A percentile compares a stretch with the other conserved stretches of the same genome.
Evolutionary conservation across 1,140 invertebrate species (phyloP).

Genomic region (Parapsyche elsis): DNA sequence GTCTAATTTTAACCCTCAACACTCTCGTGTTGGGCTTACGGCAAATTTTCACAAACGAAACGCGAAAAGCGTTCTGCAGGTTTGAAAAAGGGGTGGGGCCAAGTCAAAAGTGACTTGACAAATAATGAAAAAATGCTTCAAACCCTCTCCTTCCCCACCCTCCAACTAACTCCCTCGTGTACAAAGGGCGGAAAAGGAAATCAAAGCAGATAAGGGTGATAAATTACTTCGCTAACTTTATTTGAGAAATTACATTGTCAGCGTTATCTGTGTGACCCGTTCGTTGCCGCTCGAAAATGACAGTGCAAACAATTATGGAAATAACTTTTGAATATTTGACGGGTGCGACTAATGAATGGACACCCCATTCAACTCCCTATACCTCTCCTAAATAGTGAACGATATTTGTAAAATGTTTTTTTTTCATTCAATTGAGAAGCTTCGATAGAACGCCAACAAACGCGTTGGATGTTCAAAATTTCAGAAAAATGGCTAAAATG

Average conservation of each 20-base stretch:
- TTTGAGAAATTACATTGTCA: slow-evolving; percentile 55
- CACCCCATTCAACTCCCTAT: background rate
- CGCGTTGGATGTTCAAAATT: too few species aligned
- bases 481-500: too few species aligned
- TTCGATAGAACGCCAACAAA: too few species aligned
- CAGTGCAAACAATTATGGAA: slow-evolving; percentile 53
- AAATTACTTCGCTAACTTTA: slow-evolving; percentile 55
- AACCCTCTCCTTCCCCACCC: too few species aligned
- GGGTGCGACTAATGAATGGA: slow-evolving; percentile 31
- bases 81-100: background rate
- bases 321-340: slow-evolving; percentile 44
- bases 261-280: slow-evolving; percentile 34
- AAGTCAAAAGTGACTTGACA: slow-evolving; percentile 35
- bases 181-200: slow-evolving; percentile 33
- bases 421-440: background rate
- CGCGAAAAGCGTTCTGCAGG: slow-evolving; percentile 2
- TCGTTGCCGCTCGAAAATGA: slow-evolving; percentile 43
- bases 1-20: background rate
- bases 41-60: background rate
- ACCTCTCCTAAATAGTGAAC: too few species aligned
- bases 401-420: background rate
- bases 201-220: slow-evolving; percentile 53
- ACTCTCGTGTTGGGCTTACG: background rate
- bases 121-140: background rate
- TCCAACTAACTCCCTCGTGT: too few species aligned